Evolutionary conservation across 2,797 vertebrate genomes (phyloP), one percentile per base, ranked within the genome.

Genomic region (Lindbergichthys nudifrons): DNA sequence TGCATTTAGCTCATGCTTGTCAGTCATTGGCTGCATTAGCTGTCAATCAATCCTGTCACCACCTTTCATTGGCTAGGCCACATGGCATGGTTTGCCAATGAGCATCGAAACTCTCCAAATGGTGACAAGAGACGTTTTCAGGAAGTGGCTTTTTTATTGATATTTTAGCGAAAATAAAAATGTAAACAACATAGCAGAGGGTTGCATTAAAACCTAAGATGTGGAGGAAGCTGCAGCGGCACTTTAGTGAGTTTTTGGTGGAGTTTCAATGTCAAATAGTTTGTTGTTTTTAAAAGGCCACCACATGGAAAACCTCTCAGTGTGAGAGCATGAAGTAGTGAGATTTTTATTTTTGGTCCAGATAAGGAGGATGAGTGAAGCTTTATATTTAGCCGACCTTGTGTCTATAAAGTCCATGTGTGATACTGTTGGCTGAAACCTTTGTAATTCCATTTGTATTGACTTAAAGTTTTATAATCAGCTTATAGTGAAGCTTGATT

Each of bases 31-130:
- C 30, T 41, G 21, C 2, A 4, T 10, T 2, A 13, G 14, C 3
- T 46, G 59, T 47, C 70, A 39, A 10, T 63, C 69, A 54, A 4
- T 16, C 16, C 4, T 36, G 32, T 9, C 32, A 36, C 32, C 32
- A 1, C 41, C 56, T n/a, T 11, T 39, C 4, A 57, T 78, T 73
- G 30, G 52, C n/a, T 26, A 15, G 60, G 12, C 3, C 54, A 48
- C 70, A 48, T 32, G 58, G 13, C 15, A 14, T 15, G 13, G 16
- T 61, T 2, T 39, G 39, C 71, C 66, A 79, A 73, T 58, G 19
- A 67, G 51, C n/a, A 62, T 36, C 46, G 41, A 4, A 10, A 5
- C 5, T 48, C 16, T 32, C 10, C 30, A 50, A 52, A 1, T 3
- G 10, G n/a, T 50, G 30, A 10, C 32, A 36, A 36, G 6, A 36